Conservation (phyloP, 2,888 invertebrate genomes). For the Temnothorax unifasciatus region DNA sequence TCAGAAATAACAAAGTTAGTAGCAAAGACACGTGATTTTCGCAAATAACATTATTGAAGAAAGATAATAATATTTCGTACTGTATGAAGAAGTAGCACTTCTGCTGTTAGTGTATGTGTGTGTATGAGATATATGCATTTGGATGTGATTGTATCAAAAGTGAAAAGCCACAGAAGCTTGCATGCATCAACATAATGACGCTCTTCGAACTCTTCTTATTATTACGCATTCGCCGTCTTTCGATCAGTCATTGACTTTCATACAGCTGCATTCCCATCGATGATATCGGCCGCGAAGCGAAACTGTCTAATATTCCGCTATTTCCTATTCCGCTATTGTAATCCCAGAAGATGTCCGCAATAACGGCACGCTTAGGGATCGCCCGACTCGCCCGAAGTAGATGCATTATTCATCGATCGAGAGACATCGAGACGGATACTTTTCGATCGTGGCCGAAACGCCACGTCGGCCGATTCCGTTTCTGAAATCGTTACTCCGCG, state of each 20-base stretch:
- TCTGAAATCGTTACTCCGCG: conserved; percentile 67
- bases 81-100: not conserved
- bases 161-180: not conserved
- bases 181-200: not conserved
- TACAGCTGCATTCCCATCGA: conserved; percentile 3
- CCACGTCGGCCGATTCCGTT: conserved; percentile 59
- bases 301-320: conserved; percentile 42
- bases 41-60: not conserved
- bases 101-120: not conserved
- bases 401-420: conserved; percentile 72
- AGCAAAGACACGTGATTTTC: no score
- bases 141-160: not conserved
- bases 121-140: not conserved
- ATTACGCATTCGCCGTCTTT: not conserved
- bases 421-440: conserved; percentile 62
- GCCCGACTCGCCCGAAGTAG: conserved; percentile 36
- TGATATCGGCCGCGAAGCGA: conserved; percentile 11
- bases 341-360: conserved; percentile 39
- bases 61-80: not conserved
- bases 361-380: conserved; percentile 41
- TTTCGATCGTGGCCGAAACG: conserved; percentile 66
- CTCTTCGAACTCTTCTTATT: not conserved
- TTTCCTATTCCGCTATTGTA: conserved; percentile 37
- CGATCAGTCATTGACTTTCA: conserved; percentile 43
- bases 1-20: not conserved